Evolutionary conservation across 2,797 vertebrate genomes (phyloP).

Genomic region (Xiphophorus birchmanni): DNA sequence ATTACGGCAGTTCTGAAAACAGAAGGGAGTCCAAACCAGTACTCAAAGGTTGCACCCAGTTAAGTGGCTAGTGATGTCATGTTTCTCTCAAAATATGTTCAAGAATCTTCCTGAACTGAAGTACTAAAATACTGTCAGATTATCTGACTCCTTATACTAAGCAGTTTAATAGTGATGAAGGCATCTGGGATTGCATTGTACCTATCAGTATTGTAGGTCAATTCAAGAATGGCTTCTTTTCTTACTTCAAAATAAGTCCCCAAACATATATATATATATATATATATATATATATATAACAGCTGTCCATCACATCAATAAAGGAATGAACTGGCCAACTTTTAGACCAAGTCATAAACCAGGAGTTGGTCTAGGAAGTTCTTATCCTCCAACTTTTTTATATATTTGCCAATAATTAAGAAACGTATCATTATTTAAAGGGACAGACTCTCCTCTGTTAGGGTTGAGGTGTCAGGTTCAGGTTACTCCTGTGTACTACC

Average conservation of each 20-base stretch:
- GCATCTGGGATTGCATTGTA: background rate
- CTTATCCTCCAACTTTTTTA: constrained; percentile 29
- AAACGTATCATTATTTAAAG: constrained; percentile 28
- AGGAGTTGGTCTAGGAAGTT: constrained; percentile 5
- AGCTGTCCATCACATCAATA: constrained; percentile 26
- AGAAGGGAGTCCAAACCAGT: background rate
- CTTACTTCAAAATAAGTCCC: background rate
- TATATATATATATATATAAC: too few relatives aligned
- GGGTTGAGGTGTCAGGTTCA: constrained; percentile 59
- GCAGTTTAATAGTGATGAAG: background rate
- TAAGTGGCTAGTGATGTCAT: background rate
- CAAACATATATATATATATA: background rate
- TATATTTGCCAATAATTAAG: constrained; percentile 30
- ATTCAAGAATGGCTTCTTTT: background rate
- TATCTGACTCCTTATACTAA: too few relatives aligned
- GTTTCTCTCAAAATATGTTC: background rate
- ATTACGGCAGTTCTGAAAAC: background rate
- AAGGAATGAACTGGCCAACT: constrained; percentile 34
- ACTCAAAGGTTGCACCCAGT: background rate
- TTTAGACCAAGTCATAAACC: background rate
- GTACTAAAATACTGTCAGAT: background rate
- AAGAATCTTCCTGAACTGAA: background rate
- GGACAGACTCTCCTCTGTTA: constrained; percentile 17
- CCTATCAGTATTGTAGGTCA: background rate
- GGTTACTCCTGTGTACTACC: constrained; percentile 46